These are phyloP conservation scores for Gephyroberyx darwinii DNA, from an alignment of 2,797 vertebrate genomes.

Conservation along the genomic window DNA sequence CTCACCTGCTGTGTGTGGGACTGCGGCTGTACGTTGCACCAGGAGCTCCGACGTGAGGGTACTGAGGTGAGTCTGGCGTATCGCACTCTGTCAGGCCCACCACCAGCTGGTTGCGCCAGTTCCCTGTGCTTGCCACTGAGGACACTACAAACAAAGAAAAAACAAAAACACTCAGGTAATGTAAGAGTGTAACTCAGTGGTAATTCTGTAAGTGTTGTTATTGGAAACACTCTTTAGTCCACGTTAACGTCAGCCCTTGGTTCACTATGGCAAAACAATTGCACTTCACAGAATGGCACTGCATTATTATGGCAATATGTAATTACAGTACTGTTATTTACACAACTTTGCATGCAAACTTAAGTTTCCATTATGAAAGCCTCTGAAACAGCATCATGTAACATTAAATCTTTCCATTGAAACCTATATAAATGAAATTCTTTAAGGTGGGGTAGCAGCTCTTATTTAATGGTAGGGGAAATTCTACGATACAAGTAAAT, in stretches of 20 bases:
- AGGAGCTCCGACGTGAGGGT: slow-evolving; percentile 82
- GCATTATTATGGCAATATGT: background rate
- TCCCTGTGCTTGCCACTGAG: slow-evolving; percentile 88
- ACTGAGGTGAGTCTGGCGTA: slow-evolving; percentile 79
- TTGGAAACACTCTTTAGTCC: slow-evolving; percentile 23
- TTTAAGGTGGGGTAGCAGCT: background rate
- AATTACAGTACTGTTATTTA: slow-evolving; percentile 1
- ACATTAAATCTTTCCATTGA: too few species aligned
- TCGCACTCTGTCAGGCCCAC: slow-evolving; percentile 86
- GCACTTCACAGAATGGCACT: background rate
- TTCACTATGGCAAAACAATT: slow-evolving; percentile 4
- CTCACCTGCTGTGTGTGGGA: slow-evolving; percentile 90
- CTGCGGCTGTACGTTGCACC: slow-evolving; percentile 84
- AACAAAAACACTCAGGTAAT: slow-evolving; percentile 11
- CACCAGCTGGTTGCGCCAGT: slow-evolving; percentile 87
- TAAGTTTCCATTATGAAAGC: background rate
- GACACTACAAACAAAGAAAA: slow-evolving; percentile 82
- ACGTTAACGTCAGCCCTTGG: background rate
- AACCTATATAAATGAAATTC: background rate
- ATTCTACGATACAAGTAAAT: too few species aligned
- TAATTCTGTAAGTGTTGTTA: slow-evolving; percentile 29
- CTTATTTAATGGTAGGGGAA: background rate
- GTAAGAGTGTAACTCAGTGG: background rate
- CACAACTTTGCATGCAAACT: background rate
- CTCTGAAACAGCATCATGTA: too few species aligned